phyloP scores from a whole-genome alignment of 2,113 vertebrate genomes.

The Trogon melanurus region DNA sequence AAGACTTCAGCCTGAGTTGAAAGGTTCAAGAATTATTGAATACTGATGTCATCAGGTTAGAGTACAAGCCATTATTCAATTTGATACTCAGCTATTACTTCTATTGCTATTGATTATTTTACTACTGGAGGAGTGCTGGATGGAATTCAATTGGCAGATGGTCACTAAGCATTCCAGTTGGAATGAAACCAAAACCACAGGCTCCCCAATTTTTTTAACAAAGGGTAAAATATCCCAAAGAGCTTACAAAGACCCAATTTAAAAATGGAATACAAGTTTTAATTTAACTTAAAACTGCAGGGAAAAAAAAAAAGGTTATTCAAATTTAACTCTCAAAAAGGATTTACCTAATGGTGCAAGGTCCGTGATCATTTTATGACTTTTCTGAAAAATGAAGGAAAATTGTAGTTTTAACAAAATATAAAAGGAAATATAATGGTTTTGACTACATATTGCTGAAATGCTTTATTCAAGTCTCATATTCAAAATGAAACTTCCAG shows the following conservation, averaged over 20 bases:
- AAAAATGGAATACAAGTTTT: not conserved
- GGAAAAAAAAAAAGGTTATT: fast-evolving
- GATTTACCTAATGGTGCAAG: not conserved
- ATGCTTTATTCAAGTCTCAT: not conserved
- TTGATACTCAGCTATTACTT: constrained; percentile 52
- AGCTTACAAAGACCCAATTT: not conserved
- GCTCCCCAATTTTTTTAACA: not conserved
- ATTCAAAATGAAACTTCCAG: not conserved
- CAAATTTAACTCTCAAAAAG: not conserved
- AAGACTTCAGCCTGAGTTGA: constrained; percentile 15
- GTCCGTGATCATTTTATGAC: not conserved
- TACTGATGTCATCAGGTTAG: constrained; percentile 56
- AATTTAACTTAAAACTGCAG: not conserved
- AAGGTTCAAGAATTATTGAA: constrained; percentile 40
- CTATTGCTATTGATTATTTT: constrained; percentile 59
- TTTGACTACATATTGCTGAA: not conserved
- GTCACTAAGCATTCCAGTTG: not conserved
- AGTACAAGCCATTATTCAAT: constrained; percentile 44
- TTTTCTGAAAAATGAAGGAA: not conserved
- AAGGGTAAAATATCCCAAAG: not conserved
- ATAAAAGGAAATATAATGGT: not conserved
- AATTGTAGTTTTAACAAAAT: not conserved
- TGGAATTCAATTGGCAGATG: constrained; percentile 39
- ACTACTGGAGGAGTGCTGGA: not conserved
- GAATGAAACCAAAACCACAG: not conserved